A percentile compares a stretch with the other conserved stretches of the same genome.
Conservation (phyloP, 2,113 vertebrate genomes). For the Epinephelus moara region DNA sequence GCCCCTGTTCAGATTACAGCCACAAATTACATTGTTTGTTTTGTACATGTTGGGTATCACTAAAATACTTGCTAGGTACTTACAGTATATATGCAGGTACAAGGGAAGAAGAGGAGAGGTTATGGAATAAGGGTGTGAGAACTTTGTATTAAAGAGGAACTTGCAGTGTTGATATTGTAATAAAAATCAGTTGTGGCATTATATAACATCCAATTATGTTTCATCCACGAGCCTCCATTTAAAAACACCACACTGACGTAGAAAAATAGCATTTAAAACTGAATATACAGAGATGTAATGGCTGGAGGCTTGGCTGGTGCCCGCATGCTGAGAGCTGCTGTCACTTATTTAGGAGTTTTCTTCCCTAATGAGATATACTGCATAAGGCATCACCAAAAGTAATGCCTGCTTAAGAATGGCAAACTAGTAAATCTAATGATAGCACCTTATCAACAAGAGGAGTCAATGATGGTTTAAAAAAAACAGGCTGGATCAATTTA, state of each 20-base stretch:
- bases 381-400: conserved; percentile 29
- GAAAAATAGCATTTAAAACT: conserved; percentile 10
- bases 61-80: neutral
- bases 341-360: conserved; percentile 46
- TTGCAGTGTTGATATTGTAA: neutral
- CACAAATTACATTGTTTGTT: neutral
- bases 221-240: neutral
- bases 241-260: neutral
- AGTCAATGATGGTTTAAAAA: conserved; percentile 4
- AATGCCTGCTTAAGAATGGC: conserved; percentile 7
- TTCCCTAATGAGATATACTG: conserved; percentile 54
- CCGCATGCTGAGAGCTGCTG: conserved; percentile 35
- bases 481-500: conserved; percentile 28
- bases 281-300: conserved; percentile 14
- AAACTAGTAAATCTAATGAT: conserved; percentile 39
- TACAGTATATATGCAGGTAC: neutral
- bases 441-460: conserved; percentile 29
- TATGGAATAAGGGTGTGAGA: no score
- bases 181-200: no score
- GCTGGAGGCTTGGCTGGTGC: conserved; percentile 20
- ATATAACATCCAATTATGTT: neutral
- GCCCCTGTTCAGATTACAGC: neutral
- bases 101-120: neutral
- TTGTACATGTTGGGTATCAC: neutral
- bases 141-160: neutral